Conservation (phyloP, 2,888 invertebrate species). For the Sinohyriopsis cumingii region DNA sequence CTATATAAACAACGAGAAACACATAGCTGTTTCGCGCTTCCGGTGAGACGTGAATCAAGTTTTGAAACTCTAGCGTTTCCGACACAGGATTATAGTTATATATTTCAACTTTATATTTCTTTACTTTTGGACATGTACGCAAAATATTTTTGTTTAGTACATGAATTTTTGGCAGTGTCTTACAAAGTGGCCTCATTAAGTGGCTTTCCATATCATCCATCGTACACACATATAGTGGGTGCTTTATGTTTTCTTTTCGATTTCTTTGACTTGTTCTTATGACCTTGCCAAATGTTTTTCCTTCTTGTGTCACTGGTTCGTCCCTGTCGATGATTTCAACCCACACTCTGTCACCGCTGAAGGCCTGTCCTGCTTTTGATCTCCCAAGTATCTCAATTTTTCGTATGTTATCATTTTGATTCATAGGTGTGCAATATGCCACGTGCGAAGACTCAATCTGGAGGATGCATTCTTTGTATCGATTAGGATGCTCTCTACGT, state of each 20-base stretch:
- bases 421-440: conserved; percentile 31
- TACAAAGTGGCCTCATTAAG: conserved; percentile 40
- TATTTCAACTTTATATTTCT: conserved; percentile 12
- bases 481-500: conserved; percentile 15
- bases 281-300: conserved; percentile 16
- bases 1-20: conserved; percentile 21
- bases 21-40: conserved; percentile 10
- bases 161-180: conserved; percentile 34
- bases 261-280: conserved; percentile 17
- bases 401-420: conserved; percentile 13
- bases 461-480: conserved; percentile 33
- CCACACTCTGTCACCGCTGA: conserved; percentile 42
- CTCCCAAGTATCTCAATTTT: conserved; percentile 41
- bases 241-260: conserved; percentile 20
- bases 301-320: conserved; percentile 4
- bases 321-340: conserved; percentile 34
- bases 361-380: conserved; percentile 41
- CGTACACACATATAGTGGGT: conserved; percentile 44
- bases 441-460: conserved; percentile 33
- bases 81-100: conserved; percentile 13
- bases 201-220: conserved; percentile 35
- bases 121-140: conserved; percentile 2
- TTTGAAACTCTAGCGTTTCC: conserved; percentile 5
- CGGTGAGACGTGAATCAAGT: conserved; percentile 11
- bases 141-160: conserved; percentile 14